Base-by-base conservation (phyloP, 2,888 invertebrate species). In the Phortica okadai region DNA sequence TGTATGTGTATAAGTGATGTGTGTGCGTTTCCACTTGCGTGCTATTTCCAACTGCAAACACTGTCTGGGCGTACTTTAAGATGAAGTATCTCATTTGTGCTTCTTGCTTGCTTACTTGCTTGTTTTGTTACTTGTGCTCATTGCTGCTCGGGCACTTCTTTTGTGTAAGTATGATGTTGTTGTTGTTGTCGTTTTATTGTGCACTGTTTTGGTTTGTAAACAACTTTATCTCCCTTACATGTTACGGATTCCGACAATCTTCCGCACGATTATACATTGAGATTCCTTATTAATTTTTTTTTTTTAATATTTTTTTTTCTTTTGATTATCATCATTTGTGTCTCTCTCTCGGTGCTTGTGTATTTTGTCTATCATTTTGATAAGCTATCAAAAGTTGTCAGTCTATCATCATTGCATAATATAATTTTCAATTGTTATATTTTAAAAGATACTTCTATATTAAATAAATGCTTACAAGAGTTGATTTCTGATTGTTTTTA, bases 151-250 rank as follows among this genome's bases (percentile, higher is more conserved):
- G 33, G 78, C 78, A 79, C 76, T 72, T 78, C 7, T 76, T 54
- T 21, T 33, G 74, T 75, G 58, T 25, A 45, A 73, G 76, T 78
- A 73, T 74, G 73, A 78, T 79, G 82, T 88, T 81, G 76, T 4
- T 77, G 6, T 64, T n/a, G 78, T 78, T 81, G 80, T 74, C 75
- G 73, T 77, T 74, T 79, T 78, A 77, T 70, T 77, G 74, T 73
- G 75, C 72, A 81, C 10, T 62, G 62, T 77, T 78, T 80, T 82
- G 88, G 82, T 81, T 83, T 82, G 90, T 90, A 89, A 90, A 90
- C 90, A 89, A 86, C 86, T 82, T 89, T 89, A 89, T 89, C 89
- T 83, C 82, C 74, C 67, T 70, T 88, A 88, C 88, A 16, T 8
- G 45, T 77, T 69, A 58, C 25, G 45, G 64, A 78, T 62, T 76